phyloP scores from a whole-genome alignment of 35 echinoderm and acorn worm genomes.

The Ophiothrix spiculata region DNA sequence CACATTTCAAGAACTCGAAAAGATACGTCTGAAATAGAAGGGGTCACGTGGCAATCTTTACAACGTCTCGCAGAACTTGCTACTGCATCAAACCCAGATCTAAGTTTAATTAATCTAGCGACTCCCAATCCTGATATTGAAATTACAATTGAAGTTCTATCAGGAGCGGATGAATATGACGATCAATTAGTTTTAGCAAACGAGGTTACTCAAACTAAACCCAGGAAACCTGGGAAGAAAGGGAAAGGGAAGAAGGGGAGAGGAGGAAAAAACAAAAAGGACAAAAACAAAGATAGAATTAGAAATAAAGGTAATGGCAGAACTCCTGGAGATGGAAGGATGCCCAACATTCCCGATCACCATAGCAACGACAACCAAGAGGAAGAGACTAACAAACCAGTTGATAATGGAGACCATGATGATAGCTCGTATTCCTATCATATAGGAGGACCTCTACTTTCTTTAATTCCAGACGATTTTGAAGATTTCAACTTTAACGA shows the following conservation, averaged over 20 bases:
- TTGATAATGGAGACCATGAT: background rate
- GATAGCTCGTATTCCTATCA: background rate
- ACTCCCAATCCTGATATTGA: constrained; percentile 60
- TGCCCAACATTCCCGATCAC: background rate
- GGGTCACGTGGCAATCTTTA: constrained; percentile 22
- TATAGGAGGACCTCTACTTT: background rate
- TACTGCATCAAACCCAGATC: constrained; percentile 31
- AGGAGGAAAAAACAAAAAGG: constrained; percentile 13
- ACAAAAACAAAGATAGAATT: constrained; percentile 2
- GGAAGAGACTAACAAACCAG: background rate
- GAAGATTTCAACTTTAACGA: background rate
- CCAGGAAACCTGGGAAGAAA: background rate
- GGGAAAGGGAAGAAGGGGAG: constrained; percentile 18
- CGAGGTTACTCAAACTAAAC: background rate
- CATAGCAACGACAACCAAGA: background rate
- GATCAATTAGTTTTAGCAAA: constrained; percentile 12
- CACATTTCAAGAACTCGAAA: constrained; percentile 39
- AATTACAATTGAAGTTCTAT: constrained; percentile 59
- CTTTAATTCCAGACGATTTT: background rate
- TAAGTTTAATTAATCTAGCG: constrained; percentile 47
- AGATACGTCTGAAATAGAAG: constrained; percentile 22
- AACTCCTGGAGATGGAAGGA: no score
- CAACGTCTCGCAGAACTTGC: constrained; percentile 39
- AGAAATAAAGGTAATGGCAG: background rate
- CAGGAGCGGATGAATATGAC: constrained; percentile 23